Evolutionary conservation across 2,113 vertebrate species (phyloP).

Genomic region (Lamprotornis superbus): DNA sequence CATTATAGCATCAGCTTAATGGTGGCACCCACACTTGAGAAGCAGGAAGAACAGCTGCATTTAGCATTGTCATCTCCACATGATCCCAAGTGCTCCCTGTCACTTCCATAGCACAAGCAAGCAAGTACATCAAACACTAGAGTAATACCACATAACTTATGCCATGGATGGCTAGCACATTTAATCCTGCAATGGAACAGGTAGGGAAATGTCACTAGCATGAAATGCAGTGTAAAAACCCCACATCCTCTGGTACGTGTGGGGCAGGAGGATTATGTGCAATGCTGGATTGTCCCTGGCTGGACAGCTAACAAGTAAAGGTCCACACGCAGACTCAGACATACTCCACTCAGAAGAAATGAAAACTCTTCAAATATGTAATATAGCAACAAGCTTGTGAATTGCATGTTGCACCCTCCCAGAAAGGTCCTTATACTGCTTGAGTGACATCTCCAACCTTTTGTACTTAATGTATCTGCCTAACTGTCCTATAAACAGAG

Average conservation of each 20-base stretch:
- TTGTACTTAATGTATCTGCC: background rate
- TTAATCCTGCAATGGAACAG: background rate
- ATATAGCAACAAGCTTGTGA: background rate
- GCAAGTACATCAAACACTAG: background rate
- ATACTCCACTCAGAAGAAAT: background rate
- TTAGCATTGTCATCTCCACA: background rate
- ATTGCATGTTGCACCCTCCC: background rate
- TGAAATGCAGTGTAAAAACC: background rate
- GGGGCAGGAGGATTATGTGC: background rate
- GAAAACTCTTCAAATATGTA: background rate
- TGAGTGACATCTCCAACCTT: background rate
- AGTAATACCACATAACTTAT: background rate
- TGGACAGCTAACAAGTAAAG: background rate
- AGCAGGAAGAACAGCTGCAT: background rate
- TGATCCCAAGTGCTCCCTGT: background rate
- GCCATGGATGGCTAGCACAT: background rate
- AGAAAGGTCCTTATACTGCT: background rate
- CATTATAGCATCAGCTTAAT: background rate
- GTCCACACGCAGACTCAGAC: background rate
- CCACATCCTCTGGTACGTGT: background rate
- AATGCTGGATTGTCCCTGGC: background rate
- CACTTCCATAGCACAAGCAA: background rate
- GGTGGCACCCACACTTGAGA: background rate
- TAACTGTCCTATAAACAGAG: background rate
- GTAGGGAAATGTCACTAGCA: background rate